These are phyloP conservation scores for Limulus polyphemus DNA, from an alignment of 2,888 invertebrate genomes.

Conservation along the genomic window DNA sequence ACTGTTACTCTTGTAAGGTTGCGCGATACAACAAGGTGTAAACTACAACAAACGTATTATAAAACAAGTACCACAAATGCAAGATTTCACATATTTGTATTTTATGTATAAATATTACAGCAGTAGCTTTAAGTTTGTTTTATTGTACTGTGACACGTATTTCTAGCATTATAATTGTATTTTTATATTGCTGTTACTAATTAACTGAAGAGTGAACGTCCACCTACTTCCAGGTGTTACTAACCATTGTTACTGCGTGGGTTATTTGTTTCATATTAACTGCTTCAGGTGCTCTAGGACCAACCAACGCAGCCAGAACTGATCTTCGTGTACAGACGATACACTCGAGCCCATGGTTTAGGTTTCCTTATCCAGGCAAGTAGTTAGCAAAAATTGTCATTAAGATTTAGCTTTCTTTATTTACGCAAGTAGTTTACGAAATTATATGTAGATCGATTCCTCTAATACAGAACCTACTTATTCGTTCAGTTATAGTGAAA, in stretches of 20 bases:
- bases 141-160: no score
- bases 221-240: slow-evolving; percentile 46
- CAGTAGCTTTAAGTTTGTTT: no score
- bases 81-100: no score
- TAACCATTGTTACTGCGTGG: slow-evolving; percentile 67
- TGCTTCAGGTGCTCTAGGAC: slow-evolving; percentile 47
- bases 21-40: no score
- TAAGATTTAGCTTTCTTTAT: background rate
- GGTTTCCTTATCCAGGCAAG: slow-evolving; percentile 56
- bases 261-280: slow-evolving; percentile 57
- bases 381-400: no score
- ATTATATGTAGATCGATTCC: background rate
- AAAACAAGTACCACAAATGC: no score
- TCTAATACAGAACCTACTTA: background rate
- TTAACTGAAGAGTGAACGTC: no score
- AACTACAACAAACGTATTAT: no score
- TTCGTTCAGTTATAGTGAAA: background rate
- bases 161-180: no score
- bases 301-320: slow-evolving; percentile 56
- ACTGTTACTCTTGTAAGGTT: no score
- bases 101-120: no score
- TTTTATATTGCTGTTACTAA: no score
- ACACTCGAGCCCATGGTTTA: slow-evolving; percentile 59
- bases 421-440: background rate
- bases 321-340: slow-evolving; percentile 57